Conservation (phyloP, 2,888 invertebrate species). For the Cristatella mucedo region DNA sequence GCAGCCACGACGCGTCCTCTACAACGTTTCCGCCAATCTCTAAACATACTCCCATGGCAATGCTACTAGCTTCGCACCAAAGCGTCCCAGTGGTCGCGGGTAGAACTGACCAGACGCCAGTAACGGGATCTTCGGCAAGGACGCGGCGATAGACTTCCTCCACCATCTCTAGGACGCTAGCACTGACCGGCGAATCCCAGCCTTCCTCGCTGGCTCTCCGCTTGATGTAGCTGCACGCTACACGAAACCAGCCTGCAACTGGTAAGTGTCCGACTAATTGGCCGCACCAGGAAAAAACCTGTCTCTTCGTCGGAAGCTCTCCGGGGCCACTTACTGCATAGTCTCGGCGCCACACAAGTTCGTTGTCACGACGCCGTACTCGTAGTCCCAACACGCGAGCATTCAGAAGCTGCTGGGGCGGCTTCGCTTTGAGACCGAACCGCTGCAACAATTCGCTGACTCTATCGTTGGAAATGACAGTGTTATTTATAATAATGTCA, state of each 20-base stretch:
- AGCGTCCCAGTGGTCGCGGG: constrained; percentile 2
- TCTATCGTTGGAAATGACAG: not conserved
- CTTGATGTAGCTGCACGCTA: constrained; percentile 8
- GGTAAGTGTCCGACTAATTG: constrained; percentile 7
- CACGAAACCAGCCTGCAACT: constrained; percentile 7
- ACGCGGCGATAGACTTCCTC: no score
- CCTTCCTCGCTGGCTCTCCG: no score
- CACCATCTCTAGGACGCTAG: no score
- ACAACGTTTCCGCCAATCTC: constrained; percentile 7
- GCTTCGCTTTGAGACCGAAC: constrained; percentile 9
- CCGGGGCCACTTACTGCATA: no score
- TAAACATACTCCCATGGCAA: constrained; percentile 10
- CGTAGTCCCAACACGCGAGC: constrained; percentile 8
- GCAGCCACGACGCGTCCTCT: constrained; percentile 10
- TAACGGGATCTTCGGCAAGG: constrained; percentile 8
- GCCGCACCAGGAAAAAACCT: constrained; percentile 7
- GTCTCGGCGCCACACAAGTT: no score
- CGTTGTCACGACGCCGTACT: constrained; percentile 2
- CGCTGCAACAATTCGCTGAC: not conserved
- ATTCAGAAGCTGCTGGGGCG: constrained; percentile 1
- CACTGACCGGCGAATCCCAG: no score
- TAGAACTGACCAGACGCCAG: constrained; percentile 9
- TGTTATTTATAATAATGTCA: constrained; percentile 2
- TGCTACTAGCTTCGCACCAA: constrained; percentile 10
- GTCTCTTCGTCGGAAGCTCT: constrained; percentile 5